Percentiles rank a stretch among this genome's conserved stretches.
phyloP scores from a whole-genome alignment of 2,888 invertebrate genomes.

The Nomada flava region DNA sequence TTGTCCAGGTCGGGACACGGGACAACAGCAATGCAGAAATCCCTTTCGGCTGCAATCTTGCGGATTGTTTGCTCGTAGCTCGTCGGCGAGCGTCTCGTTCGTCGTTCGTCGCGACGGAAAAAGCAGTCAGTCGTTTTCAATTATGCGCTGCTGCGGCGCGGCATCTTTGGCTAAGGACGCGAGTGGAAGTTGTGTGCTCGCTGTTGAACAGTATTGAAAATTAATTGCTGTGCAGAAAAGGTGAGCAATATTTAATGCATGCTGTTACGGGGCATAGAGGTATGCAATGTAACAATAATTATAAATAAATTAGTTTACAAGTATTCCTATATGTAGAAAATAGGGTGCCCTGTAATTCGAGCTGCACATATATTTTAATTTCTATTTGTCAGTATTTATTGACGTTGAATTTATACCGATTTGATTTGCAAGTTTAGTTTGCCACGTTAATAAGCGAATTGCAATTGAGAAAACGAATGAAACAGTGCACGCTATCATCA shows the following conservation, averaged over 20 bases:
- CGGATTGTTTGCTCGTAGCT: constrained; percentile 39
- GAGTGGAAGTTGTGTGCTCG: not conserved
- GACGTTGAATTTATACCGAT: no score
- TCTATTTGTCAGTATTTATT: no score
- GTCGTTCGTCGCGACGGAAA: not conserved
- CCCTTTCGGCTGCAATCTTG: constrained; percentile 44
- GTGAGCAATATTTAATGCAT: not conserved
- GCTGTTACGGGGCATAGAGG: no score
- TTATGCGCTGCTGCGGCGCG: constrained; percentile 12
- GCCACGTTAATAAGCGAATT: not conserved
- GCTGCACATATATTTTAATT: no score
- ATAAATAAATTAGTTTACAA: no score
- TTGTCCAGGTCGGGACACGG: constrained; percentile 41
- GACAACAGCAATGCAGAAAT: constrained; percentile 51
- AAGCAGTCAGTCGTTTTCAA: constrained; percentile 14
- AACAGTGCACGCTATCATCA: not conserved
- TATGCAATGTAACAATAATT: no score
- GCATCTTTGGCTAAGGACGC: not conserved
- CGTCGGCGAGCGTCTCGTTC: not conserved
- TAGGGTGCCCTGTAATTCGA: no score
- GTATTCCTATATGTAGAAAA: no score
- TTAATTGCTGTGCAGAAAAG: not conserved
- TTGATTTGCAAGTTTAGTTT: no score
- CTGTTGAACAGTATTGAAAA: not conserved
- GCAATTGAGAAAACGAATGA: not conserved